These are phyloP conservation scores for Phodopus roborovskii DNA, from an alignment of 2,113 vertebrate genomes.

Conservation along the genomic window DNA sequence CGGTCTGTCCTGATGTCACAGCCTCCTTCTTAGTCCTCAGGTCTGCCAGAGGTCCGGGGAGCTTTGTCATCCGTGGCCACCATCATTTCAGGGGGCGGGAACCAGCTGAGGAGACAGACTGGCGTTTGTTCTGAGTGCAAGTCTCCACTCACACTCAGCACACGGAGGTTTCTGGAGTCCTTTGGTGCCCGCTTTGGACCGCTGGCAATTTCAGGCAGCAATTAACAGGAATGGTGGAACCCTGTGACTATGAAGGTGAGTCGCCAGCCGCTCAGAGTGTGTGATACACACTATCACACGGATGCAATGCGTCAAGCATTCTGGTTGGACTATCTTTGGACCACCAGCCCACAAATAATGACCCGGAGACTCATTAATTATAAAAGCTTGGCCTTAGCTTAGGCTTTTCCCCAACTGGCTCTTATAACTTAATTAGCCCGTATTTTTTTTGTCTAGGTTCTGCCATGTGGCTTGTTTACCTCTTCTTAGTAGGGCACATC, in stretches of 20 bases:
- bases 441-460: too few species aligned
- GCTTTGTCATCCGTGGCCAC: not conserved
- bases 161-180: not conserved
- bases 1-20: not conserved
- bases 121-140: not conserved
- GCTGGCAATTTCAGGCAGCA: not conserved
- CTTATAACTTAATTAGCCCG: not conserved
- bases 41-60: not conserved
- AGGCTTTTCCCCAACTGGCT: not conserved
- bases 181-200: too few species aligned
- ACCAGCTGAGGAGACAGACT: not conserved
- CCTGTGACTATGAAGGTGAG: not conserved
- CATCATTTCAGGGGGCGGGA: not conserved
- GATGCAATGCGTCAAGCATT: not conserved
- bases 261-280: not conserved
- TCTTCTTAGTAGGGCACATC: too few species aligned
- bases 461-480: too few species aligned
- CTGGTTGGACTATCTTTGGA: not conserved
- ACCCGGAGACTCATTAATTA: not conserved
- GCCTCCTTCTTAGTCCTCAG: not conserved
- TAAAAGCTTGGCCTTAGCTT: not conserved
- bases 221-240: not conserved
- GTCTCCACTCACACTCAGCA: not conserved
- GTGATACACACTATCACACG: not conserved
- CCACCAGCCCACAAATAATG: not conserved